Evolutionary conservation across 2,888 invertebrate species (phyloP).

Genomic region (Drosophila recens): DNA sequence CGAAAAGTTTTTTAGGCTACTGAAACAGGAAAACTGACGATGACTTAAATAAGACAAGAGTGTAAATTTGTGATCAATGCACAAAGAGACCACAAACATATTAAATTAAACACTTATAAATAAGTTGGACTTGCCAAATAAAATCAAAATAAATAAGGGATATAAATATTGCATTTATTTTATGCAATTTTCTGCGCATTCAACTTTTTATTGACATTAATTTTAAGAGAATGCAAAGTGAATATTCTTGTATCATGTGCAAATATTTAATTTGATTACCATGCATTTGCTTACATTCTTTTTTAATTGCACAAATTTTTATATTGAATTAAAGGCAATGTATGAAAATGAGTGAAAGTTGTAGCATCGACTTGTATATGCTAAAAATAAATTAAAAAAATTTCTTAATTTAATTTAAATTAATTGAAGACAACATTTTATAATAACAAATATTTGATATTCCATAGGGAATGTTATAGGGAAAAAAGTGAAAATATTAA

Average conservation of each 20-base stretch:
- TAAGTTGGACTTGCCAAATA: too few relatives aligned
- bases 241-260: slow-evolving; percentile 19
- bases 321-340: not conserved
- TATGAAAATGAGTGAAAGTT: not conserved
- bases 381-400: not conserved
- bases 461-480: not conserved
- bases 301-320: not conserved
- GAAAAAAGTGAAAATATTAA: not conserved
- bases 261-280: slow-evolving; percentile 35
- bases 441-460: too few relatives aligned
- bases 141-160: too few relatives aligned
- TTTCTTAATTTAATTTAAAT: not conserved
- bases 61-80: not conserved
- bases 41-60: not conserved
- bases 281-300: slow-evolving; percentile 16
- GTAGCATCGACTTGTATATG: not conserved
- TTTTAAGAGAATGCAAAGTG: slow-evolving; percentile 16
- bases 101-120: too few relatives aligned
- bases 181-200: not conserved
- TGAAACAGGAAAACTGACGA: not conserved
- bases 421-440: too few relatives aligned
- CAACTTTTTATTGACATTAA: not conserved
- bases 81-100: not conserved
- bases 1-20: not conserved
- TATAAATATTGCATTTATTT: not conserved